Conservation (phyloP, 2,888 invertebrate genomes). For the Prenolepis imparis region DNA sequence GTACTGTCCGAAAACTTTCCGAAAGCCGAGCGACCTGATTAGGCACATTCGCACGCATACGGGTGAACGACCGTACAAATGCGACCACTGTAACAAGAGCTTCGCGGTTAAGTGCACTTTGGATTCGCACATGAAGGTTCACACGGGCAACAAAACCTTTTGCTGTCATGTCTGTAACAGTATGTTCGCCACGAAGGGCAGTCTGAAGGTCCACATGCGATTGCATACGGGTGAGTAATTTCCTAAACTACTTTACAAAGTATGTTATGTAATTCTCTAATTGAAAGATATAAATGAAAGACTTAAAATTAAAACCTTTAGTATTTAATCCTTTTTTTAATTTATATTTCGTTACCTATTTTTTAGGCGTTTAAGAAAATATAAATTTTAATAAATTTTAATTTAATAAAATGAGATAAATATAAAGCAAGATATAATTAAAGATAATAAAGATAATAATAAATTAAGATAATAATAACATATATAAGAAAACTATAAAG, state of each 20-base stretch:
- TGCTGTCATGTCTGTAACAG: conserved; percentile 89
- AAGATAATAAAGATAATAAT: too few relatives aligned
- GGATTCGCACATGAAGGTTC: conserved; percentile 89
- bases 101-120: conserved; percentile 90
- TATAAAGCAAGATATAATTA: too few relatives aligned
- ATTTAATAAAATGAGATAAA: too few relatives aligned
- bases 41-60: conserved; percentile 90
- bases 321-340: too few relatives aligned
- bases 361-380: too few relatives aligned
- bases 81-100: conserved; percentile 87
- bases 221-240: conserved; percentile 88
- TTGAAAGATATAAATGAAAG: neutral
- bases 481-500: too few relatives aligned
- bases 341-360: too few relatives aligned
- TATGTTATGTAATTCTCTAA: neutral
- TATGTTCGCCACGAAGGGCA: conserved; percentile 89
- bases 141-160: conserved; percentile 88
- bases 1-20: conserved; percentile 89
- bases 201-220: conserved; percentile 90
- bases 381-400: too few relatives aligned
- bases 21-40: conserved; percentile 90
- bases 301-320: neutral
- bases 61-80: conserved; percentile 90
- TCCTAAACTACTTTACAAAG: neutral
- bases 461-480: too few relatives aligned